Evolutionary conservation across 2,113 vertebrate genomes (phyloP).

Genomic region (Ramphastos sulfuratus): DNA sequence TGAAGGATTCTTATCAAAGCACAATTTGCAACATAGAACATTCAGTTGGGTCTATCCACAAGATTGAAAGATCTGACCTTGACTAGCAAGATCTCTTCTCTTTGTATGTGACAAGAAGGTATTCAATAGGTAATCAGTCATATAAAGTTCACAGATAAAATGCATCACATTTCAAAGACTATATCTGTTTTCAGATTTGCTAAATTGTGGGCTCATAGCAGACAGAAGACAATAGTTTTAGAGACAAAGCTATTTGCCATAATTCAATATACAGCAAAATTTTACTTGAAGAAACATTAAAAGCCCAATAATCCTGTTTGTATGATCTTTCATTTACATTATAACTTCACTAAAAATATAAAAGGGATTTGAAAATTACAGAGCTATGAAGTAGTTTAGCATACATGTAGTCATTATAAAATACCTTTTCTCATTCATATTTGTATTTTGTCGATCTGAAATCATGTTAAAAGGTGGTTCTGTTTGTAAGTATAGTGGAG

Average conservation of each 20-base stretch:
- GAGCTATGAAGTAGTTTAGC: conserved; percentile 24
- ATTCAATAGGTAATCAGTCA: not conserved
- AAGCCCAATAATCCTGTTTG: not conserved
- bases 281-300: conserved; percentile 11
- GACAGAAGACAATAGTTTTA: not conserved
- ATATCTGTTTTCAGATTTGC: not conserved
- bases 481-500: conserved; percentile 21
- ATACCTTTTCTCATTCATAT: conserved; percentile 9
- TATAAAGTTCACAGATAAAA: not conserved
- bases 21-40: not conserved
- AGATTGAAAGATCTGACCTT: not conserved
- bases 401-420: conserved; percentile 3
- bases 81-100: not conserved
- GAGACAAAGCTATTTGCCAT: not conserved
- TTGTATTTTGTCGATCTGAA: conserved; percentile 30
- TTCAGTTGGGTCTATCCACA: not conserved
- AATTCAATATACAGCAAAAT: conserved; percentile 2
- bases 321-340: conserved; percentile 38
- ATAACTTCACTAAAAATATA: conserved; percentile 45
- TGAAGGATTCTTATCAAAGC: not conserved
- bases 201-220: not conserved
- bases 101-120: not conserved
- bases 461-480: not conserved
- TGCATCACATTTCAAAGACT: not conserved
- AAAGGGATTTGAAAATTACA: conserved; percentile 51